Base-by-base conservation (phyloP, 2,797 vertebrate genomes). In the Leucoraja ocellata region DNA sequence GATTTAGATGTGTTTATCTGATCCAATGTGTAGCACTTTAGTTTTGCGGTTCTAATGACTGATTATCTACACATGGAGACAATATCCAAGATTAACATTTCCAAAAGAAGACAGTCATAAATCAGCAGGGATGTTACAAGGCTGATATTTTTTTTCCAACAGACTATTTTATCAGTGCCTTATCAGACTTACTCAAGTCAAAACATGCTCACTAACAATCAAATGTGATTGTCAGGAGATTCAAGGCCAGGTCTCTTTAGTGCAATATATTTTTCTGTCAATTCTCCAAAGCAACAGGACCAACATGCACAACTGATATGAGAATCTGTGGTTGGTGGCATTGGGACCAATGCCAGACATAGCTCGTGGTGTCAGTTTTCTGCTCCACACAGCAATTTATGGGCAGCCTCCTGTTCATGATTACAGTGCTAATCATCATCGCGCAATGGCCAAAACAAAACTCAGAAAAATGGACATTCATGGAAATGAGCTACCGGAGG, bases 341-440 rank as follows among this genome's bases (percentile, higher is more conserved):
- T 76, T 54, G 68, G 93, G 91, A 88, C 14, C 5, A 76, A 94
- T 94, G 94, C 94, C 94, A 96, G 95, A 94, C 93, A 94, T 94
- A 94, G 81, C 93, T 32, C 32, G n/a, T 76, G 71, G 90, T 73
- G 36, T 73, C 25, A 76, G 71, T 54, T 92, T 92, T 92, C 71
- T 74, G 71, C 46, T 92, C 23, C 90, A 92, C 23, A 54, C 39
- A 58, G 39, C 71, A 74, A 54, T 74, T 54, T 76, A 92, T 54
- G 18, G 76, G 14, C 39, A 74, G 23, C 13, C 36, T 71, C 4
- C 14, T 18, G 28, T 18, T 83, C 28, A 54, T 83, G 81, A 68
- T 23, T 90, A 90, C 63, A 68, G 63, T 3, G 32, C 18, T 4
- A 90, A 71, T 90, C n/a, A 71, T 46, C 46, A 46, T 2, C 3